Percentiles rank a stretch among this genome's conserved stretches.
Conservation (phyloP, 1,140 invertebrate genomes). For the Drusus annulatus region DNA sequence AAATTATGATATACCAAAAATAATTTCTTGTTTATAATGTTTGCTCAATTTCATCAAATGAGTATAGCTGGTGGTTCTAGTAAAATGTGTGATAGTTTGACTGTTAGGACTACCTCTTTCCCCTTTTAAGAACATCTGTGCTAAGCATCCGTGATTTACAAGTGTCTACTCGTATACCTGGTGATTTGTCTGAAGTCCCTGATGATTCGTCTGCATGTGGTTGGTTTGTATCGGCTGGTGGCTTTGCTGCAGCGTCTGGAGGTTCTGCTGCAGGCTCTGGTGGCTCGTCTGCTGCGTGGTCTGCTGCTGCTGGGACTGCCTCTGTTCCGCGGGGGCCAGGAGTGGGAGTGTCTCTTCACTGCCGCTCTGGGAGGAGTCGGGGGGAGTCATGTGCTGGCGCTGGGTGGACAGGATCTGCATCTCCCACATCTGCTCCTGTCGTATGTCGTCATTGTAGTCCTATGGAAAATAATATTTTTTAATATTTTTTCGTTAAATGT, state of each 20-base stretch:
- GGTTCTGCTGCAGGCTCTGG: conserved; percentile 58
- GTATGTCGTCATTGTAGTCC: conserved; percentile 90
- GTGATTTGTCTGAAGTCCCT: conserved; percentile 46
- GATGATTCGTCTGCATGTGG: conserved; percentile 1
- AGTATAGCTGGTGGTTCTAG: no score
- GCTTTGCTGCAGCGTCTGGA: conserved; percentile 51
- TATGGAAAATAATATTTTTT: conserved; percentile 63
- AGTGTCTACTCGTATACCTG: neutral
- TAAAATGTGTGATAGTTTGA: no score
- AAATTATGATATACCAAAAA: no score
- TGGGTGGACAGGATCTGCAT: conserved; percentile 80
- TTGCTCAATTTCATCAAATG: no score
- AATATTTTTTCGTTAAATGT: no score
- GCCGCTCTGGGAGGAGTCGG: conserved; percentile 66
- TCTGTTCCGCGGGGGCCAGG: conserved; percentile 32
- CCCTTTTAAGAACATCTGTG: no score
- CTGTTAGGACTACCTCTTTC: no score
- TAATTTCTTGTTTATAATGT: no score
- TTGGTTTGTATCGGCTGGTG: conserved; percentile 21
- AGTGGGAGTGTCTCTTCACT: conserved; percentile 67
- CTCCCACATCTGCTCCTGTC: conserved; percentile 89
- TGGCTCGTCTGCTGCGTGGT: conserved; percentile 5
- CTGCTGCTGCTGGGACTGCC: conserved; percentile 54
- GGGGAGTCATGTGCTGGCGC: conserved; percentile 67
- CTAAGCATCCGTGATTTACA: no score